Conservation (phyloP, 2,888 invertebrate genomes). For the Eurois occulta region DNA sequence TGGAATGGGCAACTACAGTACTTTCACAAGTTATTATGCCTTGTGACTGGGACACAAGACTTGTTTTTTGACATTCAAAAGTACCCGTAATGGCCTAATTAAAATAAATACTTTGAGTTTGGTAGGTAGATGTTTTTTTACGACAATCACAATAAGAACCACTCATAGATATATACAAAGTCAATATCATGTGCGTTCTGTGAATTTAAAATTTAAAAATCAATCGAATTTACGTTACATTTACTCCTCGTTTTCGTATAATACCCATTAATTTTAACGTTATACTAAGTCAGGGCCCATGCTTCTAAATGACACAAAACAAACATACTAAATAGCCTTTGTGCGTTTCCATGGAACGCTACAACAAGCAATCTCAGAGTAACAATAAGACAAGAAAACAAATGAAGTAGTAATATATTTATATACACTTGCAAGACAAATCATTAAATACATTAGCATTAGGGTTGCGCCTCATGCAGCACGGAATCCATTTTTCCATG, state of each 20-base stretch:
- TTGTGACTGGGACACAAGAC: too few species aligned
- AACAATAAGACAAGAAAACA: not conserved
- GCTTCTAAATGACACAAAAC: not conserved
- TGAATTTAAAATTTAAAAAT: not conserved
- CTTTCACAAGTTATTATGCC: not conserved
- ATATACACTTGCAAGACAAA: not conserved
- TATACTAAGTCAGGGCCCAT: not conserved
- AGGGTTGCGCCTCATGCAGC: not conserved
- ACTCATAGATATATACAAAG: not conserved
- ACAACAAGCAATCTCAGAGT: slow-evolving; percentile 11
- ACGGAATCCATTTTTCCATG: not conserved
- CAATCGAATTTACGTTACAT: not conserved
- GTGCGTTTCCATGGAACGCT: not conserved
- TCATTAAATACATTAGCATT: not conserved
- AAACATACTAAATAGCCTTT: not conserved
- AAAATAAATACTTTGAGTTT: not conserved
- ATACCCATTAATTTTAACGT: not conserved
- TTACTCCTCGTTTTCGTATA: not conserved
- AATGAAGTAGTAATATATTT: slow-evolving; percentile 6
- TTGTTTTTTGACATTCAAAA: not conserved
- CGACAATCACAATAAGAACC: not conserved
- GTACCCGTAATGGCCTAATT: not conserved
- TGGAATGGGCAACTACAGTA: not conserved
- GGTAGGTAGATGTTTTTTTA: too few species aligned
- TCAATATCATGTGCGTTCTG: not conserved